phyloP scores from a whole-genome alignment of 2,113 vertebrate species.

The Porphyrio hochstetteri region DNA sequence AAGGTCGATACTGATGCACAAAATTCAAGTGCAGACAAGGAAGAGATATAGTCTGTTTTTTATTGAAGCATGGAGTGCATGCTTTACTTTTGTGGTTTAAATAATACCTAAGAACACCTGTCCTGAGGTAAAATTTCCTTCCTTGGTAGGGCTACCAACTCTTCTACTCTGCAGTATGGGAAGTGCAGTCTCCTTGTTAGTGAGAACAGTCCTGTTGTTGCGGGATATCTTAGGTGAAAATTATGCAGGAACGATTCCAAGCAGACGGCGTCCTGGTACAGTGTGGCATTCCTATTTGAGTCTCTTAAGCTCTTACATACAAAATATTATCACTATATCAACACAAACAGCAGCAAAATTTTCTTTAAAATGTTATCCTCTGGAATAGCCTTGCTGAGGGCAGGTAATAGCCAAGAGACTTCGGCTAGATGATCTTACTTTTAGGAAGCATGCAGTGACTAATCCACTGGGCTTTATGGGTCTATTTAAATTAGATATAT shows the following conservation, averaged over 20 bases:
- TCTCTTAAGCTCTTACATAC: not conserved
- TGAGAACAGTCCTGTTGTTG: not conserved
- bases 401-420: constrained; percentile 26
- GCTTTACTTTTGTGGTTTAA: not conserved
- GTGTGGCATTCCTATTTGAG: not conserved
- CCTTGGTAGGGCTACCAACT: not conserved
- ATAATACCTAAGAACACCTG: not conserved
- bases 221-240: not conserved
- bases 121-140: not conserved
- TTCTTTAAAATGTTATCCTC: not conserved
- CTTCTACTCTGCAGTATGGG: not conserved
- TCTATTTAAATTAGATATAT: constrained; percentile 70
- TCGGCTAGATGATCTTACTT: constrained; percentile 52
- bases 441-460: constrained; percentile 40
- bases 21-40: not conserved
- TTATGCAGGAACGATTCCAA: not conserved
- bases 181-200: not conserved
- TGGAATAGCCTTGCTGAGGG: constrained; percentile 6
- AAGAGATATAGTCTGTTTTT: not conserved
- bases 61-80: not conserved
- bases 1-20: not conserved
- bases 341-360: not conserved
- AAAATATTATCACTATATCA: not conserved
- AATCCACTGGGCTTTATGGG: constrained; percentile 48
- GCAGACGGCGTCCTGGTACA: not conserved